Base-by-base conservation (phyloP, 64 coral and sea anemone genomes). In the Cladopsammia gracilis region DNA sequence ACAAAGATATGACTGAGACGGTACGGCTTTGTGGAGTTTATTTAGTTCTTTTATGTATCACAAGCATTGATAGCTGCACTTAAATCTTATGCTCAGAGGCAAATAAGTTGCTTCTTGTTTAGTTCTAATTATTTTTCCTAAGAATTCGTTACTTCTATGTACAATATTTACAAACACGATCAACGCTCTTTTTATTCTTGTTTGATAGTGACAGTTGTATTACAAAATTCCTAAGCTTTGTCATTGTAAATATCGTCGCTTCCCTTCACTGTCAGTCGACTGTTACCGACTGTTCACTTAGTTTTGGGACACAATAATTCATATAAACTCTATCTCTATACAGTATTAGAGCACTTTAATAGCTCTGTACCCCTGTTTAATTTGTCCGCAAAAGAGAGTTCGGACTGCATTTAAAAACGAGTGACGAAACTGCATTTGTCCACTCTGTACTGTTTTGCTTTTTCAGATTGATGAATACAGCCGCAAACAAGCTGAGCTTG, bases 391-490 rank as follows among this genome's bases (percentile, higher is more conserved):
- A 34, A 34, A 34, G 34, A 34, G 34, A 34, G 34, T 34, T 34
- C 2, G 34, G 34, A 34, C 34, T 34, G 34, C 34, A 34, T 34
- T 34, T 34, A 1, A 34, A 34, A 34, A 34, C 34, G 34, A 34
- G 34, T 34, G 34, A 34, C 34, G 34, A 34, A 34, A 34, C 34
- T 34, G 34, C 34, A 34, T 75, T 75, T 85, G 14, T 3, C 4
- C 0, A 5, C 10, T 49, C 20, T 76, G 9, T 50, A 26, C 45
- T 10, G 51, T 2, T 71, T 23, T 87, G 2, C 24, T 20, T 48
- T 48, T 93, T 47, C 50, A 97, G 96, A 87, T 69, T 22, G 92
- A 97, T 15, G 96, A 94, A 43, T 88, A 91, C 60, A 88, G 73
- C 52, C 88, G 88, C 70, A 93, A 75, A 20, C 82, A 91, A 15